These are phyloP conservation scores for Synanthedon myopaeformis DNA, from an alignment of 2,888 invertebrate species.

Conservation along the genomic window DNA sequence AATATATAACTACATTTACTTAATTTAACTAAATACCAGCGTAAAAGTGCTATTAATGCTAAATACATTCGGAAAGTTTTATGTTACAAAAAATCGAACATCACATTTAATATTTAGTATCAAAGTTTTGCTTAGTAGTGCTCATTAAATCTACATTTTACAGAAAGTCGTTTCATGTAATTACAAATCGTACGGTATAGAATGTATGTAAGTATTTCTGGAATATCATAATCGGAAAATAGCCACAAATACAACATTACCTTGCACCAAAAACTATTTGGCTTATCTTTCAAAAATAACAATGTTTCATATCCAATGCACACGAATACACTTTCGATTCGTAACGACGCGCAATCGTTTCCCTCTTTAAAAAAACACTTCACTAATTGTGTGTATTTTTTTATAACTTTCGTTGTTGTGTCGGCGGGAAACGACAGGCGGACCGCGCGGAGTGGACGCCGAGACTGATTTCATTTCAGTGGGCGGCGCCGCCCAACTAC, in stretches of 20 bases:
- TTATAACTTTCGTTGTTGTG: background rate
- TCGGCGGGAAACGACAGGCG: constrained; percentile 53
- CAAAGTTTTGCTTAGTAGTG: background rate
- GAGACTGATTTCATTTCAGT: constrained; percentile 64
- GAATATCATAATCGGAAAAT: background rate
- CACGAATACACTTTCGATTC: constrained; percentile 41
- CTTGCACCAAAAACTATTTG: constrained; percentile 43
- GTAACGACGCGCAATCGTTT: constrained; percentile 35
- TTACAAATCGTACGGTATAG: background rate
- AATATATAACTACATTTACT: too few relatives aligned
- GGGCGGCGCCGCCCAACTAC: constrained; percentile 57
- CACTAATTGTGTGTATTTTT: constrained; percentile 2
- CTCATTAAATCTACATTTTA: too few relatives aligned
- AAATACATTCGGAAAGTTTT: too few relatives aligned
- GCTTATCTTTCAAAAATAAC: constrained; percentile 27
- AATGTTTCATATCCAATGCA: constrained; percentile 35
- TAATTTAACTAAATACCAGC: too few relatives aligned
- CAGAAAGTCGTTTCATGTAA: too few relatives aligned
- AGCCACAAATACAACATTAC: constrained; percentile 9
- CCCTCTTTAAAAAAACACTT: constrained; percentile 25
- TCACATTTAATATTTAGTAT: background rate
- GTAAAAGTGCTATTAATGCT: too few relatives aligned
- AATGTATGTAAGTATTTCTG: background rate
- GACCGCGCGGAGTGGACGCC: constrained; percentile 71
- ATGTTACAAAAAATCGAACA: background rate